Evolutionary conservation across 2,888 invertebrate species (phyloP), one percentile per base, ranked within the genome.

Genomic region (Cerceris rybyensis): DNA sequence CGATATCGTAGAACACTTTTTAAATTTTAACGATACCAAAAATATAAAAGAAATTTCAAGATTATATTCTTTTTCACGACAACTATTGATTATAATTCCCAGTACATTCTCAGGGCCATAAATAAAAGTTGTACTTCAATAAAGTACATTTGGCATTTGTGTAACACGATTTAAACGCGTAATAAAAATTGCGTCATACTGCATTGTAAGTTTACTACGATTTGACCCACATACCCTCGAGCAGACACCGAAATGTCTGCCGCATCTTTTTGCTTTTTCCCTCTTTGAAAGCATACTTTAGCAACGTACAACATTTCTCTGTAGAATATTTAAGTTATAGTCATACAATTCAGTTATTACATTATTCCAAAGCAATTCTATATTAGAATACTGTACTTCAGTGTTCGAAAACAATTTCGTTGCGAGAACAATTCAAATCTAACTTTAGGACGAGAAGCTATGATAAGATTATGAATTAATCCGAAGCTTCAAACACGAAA

Each of bases 141-240:
- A n/a, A n/a, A 16, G 8, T 57, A 57, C 17, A 7, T 57, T 57
- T 50, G n/a, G 7, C 50, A 7, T 50, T 50, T 50, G 14, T 46
- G 60, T 46, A 16, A 14, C 5, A 61, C 14, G 17, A 46, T 14
- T 61, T 14, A 43, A 46, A n/a, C 7, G n/a, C 60, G 43, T 43
- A 61, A 61, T 61, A 61, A 61, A 61, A 61, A 61, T 61, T 61
- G 60, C 60, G 60, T 7, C 17, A 61, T 46, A 43, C 39, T 13
- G 41, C 58, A 13, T 16, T 59, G 41, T 49, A 42, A 7, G 46
- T 46, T 16, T 14, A 46, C 60, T 61, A 46, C 60, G 60, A 61
- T 61, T 43, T 61, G 60, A 61, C 60, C 60, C 60, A 61, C 60
- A 61, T 61, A 42, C 43, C 60, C 43, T 49, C 60, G 49, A 61